These are phyloP conservation scores for Cydia amplana DNA, from an alignment of 1,140 invertebrate genomes.

Conservation along the genomic window DNA sequence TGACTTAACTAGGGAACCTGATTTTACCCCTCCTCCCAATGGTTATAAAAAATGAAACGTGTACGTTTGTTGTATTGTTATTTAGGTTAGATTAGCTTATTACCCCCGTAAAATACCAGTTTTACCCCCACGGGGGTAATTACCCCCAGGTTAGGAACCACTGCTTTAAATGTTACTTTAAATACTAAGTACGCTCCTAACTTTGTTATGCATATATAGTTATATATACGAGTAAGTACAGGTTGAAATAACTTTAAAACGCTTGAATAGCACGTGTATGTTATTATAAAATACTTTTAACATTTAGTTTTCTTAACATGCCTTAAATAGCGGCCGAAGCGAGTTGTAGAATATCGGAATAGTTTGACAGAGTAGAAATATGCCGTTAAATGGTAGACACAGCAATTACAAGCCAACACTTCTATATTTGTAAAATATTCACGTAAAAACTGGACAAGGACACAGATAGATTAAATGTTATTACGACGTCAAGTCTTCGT, in stretches of 20 bases:
- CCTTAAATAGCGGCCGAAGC: slow-evolving; percentile 4
- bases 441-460: not conserved
- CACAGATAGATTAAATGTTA: not conserved
- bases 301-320: not conserved
- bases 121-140: too few species aligned
- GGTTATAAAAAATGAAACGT: too few species aligned
- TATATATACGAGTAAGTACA: too few species aligned
- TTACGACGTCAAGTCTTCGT: not conserved
- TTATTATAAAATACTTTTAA: not conserved
- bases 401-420: not conserved
- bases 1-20: too few species aligned
- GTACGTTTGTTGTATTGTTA: too few species aligned
- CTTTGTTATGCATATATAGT: too few species aligned
- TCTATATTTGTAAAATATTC: not conserved
- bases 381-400: slow-evolving; percentile 1
- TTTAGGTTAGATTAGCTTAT: too few species aligned
- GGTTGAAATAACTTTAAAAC: not conserved
- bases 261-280: not conserved
- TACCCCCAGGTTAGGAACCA: too few species aligned
- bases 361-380: not conserved
- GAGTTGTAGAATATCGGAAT: not conserved
- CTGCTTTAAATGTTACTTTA: too few species aligned
- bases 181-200: too few species aligned
- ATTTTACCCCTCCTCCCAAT: too few species aligned
- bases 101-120: too few species aligned